phyloP scores from a whole-genome alignment of 2,113 vertebrate genomes.

The Syngnathoides biaculeatus region DNA sequence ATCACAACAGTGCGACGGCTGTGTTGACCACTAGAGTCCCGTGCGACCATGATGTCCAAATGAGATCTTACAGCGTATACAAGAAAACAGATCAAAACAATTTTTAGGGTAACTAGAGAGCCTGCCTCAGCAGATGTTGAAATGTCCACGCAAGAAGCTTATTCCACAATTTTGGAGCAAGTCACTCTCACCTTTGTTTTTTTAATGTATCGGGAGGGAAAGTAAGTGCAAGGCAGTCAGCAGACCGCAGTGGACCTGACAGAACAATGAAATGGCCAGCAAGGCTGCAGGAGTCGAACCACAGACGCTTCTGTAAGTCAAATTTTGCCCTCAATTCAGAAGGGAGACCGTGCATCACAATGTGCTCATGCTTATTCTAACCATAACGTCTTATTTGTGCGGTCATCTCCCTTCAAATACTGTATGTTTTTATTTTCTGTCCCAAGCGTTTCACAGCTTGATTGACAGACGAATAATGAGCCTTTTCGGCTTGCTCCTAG shows the following conservation, averaged over 20 bases:
- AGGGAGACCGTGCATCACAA: background rate
- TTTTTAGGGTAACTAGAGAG: background rate
- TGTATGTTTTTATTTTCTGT: background rate
- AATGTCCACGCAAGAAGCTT: background rate
- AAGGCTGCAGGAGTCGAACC: background rate
- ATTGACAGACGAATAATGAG: slow-evolving; percentile 2
- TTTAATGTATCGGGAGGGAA: background rate
- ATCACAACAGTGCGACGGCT: too few relatives aligned
- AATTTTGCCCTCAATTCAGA: background rate
- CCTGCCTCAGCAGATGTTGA: background rate
- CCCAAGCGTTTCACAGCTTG: background rate
- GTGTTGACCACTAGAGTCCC: too few relatives aligned
- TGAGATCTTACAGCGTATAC: background rate
- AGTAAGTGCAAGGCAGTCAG: background rate
- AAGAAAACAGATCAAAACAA: background rate
- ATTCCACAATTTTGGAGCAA: background rate
- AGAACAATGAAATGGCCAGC: background rate
- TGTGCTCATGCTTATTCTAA: background rate
- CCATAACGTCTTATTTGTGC: background rate
- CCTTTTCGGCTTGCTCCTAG: background rate
- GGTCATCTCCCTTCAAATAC: background rate
- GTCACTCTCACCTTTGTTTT: background rate
- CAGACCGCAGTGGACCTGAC: background rate
- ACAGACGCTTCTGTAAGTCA: background rate
- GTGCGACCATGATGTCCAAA: too few relatives aligned